A percentile compares a stretch with the other conserved stretches of the same genome.
These are phyloP conservation scores for Salticus scenicus DNA, from an alignment of 2,888 invertebrate genomes.

Conservation along the genomic window DNA sequence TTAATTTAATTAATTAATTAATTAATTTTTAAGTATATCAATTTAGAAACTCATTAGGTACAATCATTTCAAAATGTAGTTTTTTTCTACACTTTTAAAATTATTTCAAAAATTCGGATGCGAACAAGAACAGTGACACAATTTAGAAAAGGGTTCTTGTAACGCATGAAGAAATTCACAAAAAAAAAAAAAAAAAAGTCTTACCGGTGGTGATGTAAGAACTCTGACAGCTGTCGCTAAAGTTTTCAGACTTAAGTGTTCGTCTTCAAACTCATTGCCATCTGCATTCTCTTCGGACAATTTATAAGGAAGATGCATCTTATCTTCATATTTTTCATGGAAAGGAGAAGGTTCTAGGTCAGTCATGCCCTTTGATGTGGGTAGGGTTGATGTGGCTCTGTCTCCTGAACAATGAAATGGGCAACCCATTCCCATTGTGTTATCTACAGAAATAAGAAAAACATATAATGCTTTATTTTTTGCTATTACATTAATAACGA, in stretches of 20 bases:
- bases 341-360: neutral
- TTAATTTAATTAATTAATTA: no score
- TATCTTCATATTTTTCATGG: constrained; percentile 11
- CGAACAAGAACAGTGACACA: no score
- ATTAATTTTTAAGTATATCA: no score
- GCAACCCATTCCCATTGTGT: constrained; percentile 64
- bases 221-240: constrained; percentile 51
- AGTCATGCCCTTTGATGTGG: constrained; percentile 16
- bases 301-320: neutral
- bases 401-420: constrained; percentile 64
- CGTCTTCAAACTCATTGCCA: constrained; percentile 33
- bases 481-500: neutral
- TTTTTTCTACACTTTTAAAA: no score
- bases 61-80: no score
- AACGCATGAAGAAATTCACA: no score
- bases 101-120: no score
- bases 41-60: no score
- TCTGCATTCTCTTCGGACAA: constrained; percentile 40
- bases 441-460: constrained; percentile 1
- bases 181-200: no score
- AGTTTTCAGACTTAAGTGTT: constrained; percentile 40
- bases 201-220: constrained; percentile 59
- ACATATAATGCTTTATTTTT: neutral
- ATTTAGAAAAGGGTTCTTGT: no score
- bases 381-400: constrained; percentile 50